These are phyloP conservation scores for Okamejei kenojei DNA, from an alignment of 2,797 vertebrate species.

Conservation along the genomic window DNA sequence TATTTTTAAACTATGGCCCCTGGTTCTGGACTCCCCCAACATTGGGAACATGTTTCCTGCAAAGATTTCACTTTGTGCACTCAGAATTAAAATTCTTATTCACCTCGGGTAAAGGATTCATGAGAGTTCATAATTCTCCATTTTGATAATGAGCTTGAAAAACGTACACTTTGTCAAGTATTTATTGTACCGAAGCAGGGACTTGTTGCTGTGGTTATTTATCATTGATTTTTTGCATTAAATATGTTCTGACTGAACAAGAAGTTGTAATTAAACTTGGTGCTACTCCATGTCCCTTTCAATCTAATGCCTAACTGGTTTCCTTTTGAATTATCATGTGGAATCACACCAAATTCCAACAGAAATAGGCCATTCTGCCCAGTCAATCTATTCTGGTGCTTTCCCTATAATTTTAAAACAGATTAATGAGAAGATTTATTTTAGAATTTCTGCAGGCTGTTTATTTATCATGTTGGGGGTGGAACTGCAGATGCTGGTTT, in stretches of 20 bases:
- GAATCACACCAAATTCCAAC: neutral
- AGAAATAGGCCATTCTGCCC: neutral
- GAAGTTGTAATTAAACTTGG: slow-evolving; percentile 3
- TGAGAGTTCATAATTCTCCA: slow-evolving; percentile 18
- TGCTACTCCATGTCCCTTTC: neutral
- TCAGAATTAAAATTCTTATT: slow-evolving; percentile 10
- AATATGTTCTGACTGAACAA: slow-evolving; percentile 4
- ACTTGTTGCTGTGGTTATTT: slow-evolving; percentile 21
- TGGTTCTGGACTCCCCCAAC: too few relatives aligned
- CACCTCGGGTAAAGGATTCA: neutral
- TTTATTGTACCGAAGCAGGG: neutral
- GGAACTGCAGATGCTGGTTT: too few relatives aligned
- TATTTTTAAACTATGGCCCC: too few relatives aligned
- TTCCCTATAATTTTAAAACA: neutral
- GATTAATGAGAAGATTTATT: neutral
- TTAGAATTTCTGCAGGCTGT: neutral
- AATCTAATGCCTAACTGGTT: neutral
- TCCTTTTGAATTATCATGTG: neutral
- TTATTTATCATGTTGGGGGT: neutral
- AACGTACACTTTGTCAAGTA: slow-evolving; percentile 32
- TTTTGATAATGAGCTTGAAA: slow-evolving; percentile 24
- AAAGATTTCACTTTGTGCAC: neutral
- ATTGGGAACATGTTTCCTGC: too few relatives aligned
- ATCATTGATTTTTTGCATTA: slow-evolving; percentile 36
- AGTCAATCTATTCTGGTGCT: neutral